Conservation (phyloP, 2,888 invertebrate species). For the Nymphalis polychloros region DNA sequence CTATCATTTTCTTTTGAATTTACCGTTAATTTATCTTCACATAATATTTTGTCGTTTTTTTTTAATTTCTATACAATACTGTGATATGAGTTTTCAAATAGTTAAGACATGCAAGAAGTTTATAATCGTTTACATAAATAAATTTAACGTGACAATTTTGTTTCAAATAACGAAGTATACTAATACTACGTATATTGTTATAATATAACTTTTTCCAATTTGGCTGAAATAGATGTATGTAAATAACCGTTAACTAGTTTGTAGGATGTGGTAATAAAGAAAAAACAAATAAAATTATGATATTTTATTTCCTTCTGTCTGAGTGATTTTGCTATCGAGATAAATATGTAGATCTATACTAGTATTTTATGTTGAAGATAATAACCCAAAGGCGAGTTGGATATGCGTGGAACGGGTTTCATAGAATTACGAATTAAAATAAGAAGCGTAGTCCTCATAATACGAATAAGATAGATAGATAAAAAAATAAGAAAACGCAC, state of each 20-base stretch:
- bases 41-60: constrained; percentile 10
- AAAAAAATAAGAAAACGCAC: no score
- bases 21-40: neutral
- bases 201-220: constrained; percentile 26
- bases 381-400: no score
- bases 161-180: constrained; percentile 19
- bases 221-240: constrained; percentile 63
- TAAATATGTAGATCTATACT: no score
- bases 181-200: constrained; percentile 19
- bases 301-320: neutral
- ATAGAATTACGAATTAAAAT: no score
- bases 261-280: constrained; percentile 69
- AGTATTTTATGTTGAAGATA: no score
- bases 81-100: constrained; percentile 35
- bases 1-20: neutral
- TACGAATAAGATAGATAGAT: no score
- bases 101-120: constrained; percentile 14
- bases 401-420: no score
- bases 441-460: no score
- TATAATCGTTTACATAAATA: constrained; percentile 9
- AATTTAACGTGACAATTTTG: constrained; percentile 10
- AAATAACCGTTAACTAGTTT: constrained; percentile 78
- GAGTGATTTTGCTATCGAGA: no score
- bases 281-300: neutral
- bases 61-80: constrained; percentile 25